Evolutionary conservation across 2,888 invertebrate genomes (phyloP).

Genomic region (Oscheius sp.): DNA sequence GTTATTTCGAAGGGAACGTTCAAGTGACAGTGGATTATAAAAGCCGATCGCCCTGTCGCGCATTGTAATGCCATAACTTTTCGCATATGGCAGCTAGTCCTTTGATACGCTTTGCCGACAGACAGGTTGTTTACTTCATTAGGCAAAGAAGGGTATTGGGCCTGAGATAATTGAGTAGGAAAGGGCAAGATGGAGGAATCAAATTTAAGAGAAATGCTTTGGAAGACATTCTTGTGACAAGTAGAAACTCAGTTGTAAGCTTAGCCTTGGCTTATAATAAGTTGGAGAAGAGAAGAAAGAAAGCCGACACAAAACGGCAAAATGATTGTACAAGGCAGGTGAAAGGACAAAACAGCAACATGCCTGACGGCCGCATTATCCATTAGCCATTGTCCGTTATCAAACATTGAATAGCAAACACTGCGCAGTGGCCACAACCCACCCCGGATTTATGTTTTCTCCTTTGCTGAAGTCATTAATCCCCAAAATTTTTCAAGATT

Average conservation of each 20-base stretch:
- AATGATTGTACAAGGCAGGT: background rate
- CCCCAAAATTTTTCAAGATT: too few species aligned
- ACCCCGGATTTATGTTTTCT: background rate
- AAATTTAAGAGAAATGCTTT: too few species aligned
- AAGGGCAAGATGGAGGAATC: too few species aligned
- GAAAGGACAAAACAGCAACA: background rate
- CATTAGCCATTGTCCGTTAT: constrained; percentile 21
- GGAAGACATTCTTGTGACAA: too few species aligned
- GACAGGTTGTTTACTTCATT: constrained; percentile 7
- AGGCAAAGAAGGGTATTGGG: background rate
- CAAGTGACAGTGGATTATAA: constrained; percentile 19
- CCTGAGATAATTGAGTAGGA: too few species aligned
- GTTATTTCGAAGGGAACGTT: too few species aligned
- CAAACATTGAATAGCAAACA: constrained; percentile 31
- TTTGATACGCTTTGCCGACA: constrained; percentile 10
- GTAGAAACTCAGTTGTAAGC: too few species aligned
- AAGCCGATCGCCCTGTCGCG: constrained; percentile 6
- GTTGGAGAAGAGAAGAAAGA: background rate
- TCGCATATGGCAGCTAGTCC: constrained; percentile 22
- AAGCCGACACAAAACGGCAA: background rate
- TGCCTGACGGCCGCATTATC: background rate
- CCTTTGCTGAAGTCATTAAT: background rate
- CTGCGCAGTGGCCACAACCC: background rate
- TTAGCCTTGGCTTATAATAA: background rate
- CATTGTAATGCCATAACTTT: constrained; percentile 29